Evolutionary conservation across 2,113 vertebrate genomes (phyloP).

Genomic region (Thunnus maccoyii): DNA sequence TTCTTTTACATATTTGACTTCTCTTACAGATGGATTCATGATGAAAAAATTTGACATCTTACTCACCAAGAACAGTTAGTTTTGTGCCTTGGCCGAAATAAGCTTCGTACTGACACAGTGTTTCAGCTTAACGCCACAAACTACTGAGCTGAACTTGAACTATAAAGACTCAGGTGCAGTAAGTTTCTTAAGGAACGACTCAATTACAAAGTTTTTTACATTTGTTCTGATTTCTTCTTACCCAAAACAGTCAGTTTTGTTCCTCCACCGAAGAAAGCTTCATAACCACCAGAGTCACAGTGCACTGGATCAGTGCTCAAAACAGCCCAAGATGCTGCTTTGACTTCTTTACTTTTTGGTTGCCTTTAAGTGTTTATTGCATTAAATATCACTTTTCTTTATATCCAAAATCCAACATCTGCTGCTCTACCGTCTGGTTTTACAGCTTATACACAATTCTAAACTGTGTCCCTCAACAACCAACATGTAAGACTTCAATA

Average conservation of each 20-base stretch:
- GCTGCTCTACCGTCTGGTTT: not conserved
- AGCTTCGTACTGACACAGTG: too few species aligned
- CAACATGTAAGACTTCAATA: too few species aligned
- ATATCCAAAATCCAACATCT: not conserved
- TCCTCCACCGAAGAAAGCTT: slow-evolving; percentile 44
- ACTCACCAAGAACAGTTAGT: slow-evolving; percentile 80
- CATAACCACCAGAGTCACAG: slow-evolving; percentile 40
- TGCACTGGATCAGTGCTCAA: not conserved
- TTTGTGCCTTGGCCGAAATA: slow-evolving; percentile 1
- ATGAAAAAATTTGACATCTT: not conserved
- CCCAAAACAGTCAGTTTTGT: slow-evolving; percentile 79
- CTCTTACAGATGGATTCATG: too few species aligned
- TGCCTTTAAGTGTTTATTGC: too few species aligned
- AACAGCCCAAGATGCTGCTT: not conserved
- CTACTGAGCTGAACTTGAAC: too few species aligned
- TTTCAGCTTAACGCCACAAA: too few species aligned
- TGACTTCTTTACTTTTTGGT: not conserved
- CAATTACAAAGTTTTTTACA: not conserved
- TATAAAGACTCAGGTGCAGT: too few species aligned
- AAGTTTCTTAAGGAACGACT: too few species aligned
- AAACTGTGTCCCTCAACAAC: not conserved
- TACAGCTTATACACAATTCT: too few species aligned
- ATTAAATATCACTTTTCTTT: not conserved
- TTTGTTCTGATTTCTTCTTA: slow-evolving; percentile 6
- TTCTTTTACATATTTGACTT: too few species aligned